A percentile compares a stretch with the other conserved stretches of the same genome.
phyloP scores from a whole-genome alignment of 2,888 invertebrate species.

The Lysandra coridon region DNA sequence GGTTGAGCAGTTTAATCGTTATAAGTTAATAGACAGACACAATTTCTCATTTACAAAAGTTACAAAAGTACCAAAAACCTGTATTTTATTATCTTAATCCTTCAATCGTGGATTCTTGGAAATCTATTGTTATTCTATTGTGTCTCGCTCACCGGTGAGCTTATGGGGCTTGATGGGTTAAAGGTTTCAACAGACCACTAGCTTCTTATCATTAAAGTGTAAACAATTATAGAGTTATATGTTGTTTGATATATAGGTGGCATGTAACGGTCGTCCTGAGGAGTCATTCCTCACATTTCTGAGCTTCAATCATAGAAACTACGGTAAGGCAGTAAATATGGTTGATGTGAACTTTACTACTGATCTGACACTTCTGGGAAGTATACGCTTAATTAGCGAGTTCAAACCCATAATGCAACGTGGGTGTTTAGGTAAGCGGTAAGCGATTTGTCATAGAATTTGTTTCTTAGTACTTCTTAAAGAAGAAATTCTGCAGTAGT shows the following conservation, averaged over 20 bases:
- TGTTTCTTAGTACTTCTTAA: too few relatives aligned
- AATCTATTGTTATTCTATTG: too few relatives aligned
- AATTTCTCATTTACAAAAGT: background rate
- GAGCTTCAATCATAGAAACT: conserved; percentile 13
- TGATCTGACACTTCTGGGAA: background rate
- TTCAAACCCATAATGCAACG: background rate
- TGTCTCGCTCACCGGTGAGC: too few relatives aligned
- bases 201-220: background rate
- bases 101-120: too few relatives aligned
- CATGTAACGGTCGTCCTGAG: conserved; percentile 41
- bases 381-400: background rate
- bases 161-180: too few relatives aligned
- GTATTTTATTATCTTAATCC: too few relatives aligned
- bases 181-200: too few relatives aligned
- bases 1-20: too few relatives aligned
- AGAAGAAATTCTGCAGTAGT: too few relatives aligned
- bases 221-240: conserved; percentile 29
- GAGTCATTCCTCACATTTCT: conserved; percentile 36
- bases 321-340: background rate
- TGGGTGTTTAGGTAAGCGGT: too few relatives aligned
- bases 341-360: background rate
- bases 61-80: background rate
- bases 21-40: too few relatives aligned
- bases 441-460: too few relatives aligned
- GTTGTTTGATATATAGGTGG: conserved; percentile 39